Conservation (phyloP, 2,888 invertebrate genomes). For the Eueremaeus valkanovi region DNA sequence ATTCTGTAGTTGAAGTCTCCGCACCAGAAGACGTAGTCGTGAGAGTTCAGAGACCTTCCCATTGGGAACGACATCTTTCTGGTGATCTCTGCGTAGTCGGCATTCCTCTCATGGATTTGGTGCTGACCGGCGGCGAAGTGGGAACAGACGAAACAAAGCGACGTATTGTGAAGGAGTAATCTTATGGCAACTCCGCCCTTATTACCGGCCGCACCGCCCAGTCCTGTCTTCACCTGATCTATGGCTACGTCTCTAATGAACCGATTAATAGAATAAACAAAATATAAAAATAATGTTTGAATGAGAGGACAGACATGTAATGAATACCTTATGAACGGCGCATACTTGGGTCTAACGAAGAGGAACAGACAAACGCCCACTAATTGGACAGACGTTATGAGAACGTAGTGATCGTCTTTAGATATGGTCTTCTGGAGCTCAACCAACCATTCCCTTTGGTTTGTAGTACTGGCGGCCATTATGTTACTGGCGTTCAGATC, state of each 20-base stretch:
- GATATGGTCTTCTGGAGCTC: constrained; percentile 88
- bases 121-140: constrained; percentile 99
- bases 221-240: constrained; percentile 94
- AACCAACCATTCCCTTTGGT: constrained; percentile 90
- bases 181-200: constrained; percentile 94
- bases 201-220: constrained; percentile 96
- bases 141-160: constrained; percentile 95
- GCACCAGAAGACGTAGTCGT: constrained; percentile 99
- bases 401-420: constrained; percentile 78
- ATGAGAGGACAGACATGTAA: too few relatives aligned
- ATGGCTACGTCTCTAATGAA: constrained; percentile 74
- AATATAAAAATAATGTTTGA: too few relatives aligned
- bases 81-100: constrained; percentile 92
- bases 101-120: constrained; percentile 89
- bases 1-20: constrained; percentile 99
- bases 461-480: constrained; percentile 87
- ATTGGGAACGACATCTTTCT: constrained; percentile 77
- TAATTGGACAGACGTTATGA: constrained; percentile 87
- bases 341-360: constrained; percentile 82
- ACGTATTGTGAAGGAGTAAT: constrained; percentile 84
- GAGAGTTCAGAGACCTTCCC: constrained; percentile 85
- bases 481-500: constrained; percentile 98
- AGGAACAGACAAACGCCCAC: constrained; percentile 97
- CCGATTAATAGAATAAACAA: too few relatives aligned
- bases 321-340: constrained; percentile 67